Evolutionary conservation across 2,888 invertebrate species (phyloP).

Genomic region (Cerceris ruficornis): DNA sequence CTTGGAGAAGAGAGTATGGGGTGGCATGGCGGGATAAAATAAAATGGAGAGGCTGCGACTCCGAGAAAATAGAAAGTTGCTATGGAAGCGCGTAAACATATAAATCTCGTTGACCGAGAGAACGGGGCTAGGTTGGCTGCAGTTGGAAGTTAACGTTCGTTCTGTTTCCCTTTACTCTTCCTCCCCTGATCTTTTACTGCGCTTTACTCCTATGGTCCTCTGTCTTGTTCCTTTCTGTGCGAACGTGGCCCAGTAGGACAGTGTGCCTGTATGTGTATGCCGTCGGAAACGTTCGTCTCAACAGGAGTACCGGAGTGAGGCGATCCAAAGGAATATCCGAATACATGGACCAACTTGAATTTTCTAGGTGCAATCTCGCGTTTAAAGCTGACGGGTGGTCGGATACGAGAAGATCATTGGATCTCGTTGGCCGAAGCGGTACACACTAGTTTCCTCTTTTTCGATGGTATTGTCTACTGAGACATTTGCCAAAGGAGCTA

Average conservation of each 20-base stretch:
- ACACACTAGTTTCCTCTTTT: conserved; percentile 4
- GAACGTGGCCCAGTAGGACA: background rate
- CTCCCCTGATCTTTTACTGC: conserved; percentile 29
- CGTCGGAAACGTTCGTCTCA: conserved; percentile 21
- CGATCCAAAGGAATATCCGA: background rate
- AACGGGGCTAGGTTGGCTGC: conserved; percentile 61
- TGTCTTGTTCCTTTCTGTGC: conserved; percentile 9
- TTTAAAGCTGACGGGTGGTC: background rate
- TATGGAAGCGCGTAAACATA: conserved; percentile 80
- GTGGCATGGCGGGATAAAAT: conserved; percentile 64
- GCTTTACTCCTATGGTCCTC: conserved; percentile 12
- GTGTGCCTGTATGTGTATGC: background rate
- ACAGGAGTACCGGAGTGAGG: conserved; percentile 1
- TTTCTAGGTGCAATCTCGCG: conserved; percentile 2
- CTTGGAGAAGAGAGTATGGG: conserved; percentile 14
- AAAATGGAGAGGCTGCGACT: conserved; percentile 71
- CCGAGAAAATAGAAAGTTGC: conserved; percentile 78
- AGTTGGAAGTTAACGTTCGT: conserved; percentile 72
- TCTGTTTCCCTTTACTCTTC: conserved; percentile 47
- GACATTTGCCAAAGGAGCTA: conserved; percentile 13
- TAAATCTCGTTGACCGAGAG: conserved; percentile 74
- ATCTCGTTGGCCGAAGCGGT: background rate
- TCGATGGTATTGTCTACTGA: conserved; percentile 9
- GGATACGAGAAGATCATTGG: background rate
- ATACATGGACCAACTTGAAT: background rate